Evolutionary conservation across 2,797 vertebrate genomes (phyloP), one percentile per base, ranked within the genome.

Genomic region (Lithobates pipiens): DNA sequence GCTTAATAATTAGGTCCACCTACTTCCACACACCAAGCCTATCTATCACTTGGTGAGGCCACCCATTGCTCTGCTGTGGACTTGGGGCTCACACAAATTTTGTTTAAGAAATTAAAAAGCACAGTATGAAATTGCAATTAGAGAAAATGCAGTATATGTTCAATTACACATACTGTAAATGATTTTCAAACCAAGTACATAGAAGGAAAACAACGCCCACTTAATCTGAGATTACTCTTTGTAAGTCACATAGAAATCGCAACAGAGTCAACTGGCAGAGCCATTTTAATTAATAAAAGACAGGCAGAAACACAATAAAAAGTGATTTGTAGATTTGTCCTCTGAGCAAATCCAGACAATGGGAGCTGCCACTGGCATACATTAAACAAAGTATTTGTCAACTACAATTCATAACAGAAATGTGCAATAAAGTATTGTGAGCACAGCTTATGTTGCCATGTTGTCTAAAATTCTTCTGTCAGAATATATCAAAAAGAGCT

Each of bases 281-380:
- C 54, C 57, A 83, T 74, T 86, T 83, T 83, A 87, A 86, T 87
- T 87, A 69, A 73, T 25, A 83, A 61, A 86, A 74, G 29, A 34
- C 61, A 69, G 68, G 42, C 3, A 0, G 42, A 86, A 67, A 68
- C 8, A 42, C 70, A 79, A 83, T 87, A 74, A 23, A 23, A 75
- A 25, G 16, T 39, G 2, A 25, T 84, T 86, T 10, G 46, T 77
- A 77, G 0, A 82, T 91, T 89, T 46, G 5, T 75, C 79, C 39
- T 77, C 36, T 2, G 68, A 67, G 68, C 82, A 88, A 83, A 42
- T 9, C 61, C 16, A 46, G 54, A 75, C 23, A 1, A 23, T 54
- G 84, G 1, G 77, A 72, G 5, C 13, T 85, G 0, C n/a, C 27
- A 86, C 0, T 11, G 79, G 10, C 23, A 79, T 32, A 21, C 10